Evolutionary conservation across 2,888 invertebrate species (phyloP), one percentile per base, ranked within the genome.

Genomic region (Dynastes grantii): DNA sequence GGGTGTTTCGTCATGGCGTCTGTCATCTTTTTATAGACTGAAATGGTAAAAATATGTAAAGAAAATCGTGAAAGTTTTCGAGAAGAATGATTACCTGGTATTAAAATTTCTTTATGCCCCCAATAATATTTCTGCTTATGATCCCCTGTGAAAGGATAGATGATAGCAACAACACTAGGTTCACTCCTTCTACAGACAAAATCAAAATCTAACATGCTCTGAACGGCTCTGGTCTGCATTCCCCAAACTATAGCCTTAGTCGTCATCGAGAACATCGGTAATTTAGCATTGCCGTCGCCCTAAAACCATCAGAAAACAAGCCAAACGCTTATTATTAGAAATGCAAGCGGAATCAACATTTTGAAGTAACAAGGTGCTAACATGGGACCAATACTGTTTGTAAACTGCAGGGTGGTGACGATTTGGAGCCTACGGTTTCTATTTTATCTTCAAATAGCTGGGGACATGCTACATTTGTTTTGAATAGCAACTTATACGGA

Each of bases 91-190:
- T 70, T 79, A 86, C 84, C 83, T 0, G 95, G 95, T 85, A 98
- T 94, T 37, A 98, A 92, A 68, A 98, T 95, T 88, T 99, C 99
- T 88, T 98, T 98, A 90, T 99, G 99, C 0, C 99, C 99, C 95
- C 98, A 99, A 89, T 99, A 99, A 90, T 97, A 99, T 89, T 99
- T 99, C 90, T 98, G 98, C 87, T 98, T 98, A 90, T 99, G 99
- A 89, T 99, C 98, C 0, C 98, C 98, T 13, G 96, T 98, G 90
- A 99, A 98, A 0, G 99, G 99, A 90, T 99, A 99, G 51, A 99
- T 97, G 88, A 99, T 96, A 45, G 98, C 98, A 0, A 97, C 98
- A 1, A 99, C 96, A 0, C 96, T 96, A 0, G 98, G 98, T 85
- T 96, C 95, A 75, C 92, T 89, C 84, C 99, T 91, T 32, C 97